Conservation (phyloP, 2,113 vertebrate species). For the Chaetura pelagica region DNA sequence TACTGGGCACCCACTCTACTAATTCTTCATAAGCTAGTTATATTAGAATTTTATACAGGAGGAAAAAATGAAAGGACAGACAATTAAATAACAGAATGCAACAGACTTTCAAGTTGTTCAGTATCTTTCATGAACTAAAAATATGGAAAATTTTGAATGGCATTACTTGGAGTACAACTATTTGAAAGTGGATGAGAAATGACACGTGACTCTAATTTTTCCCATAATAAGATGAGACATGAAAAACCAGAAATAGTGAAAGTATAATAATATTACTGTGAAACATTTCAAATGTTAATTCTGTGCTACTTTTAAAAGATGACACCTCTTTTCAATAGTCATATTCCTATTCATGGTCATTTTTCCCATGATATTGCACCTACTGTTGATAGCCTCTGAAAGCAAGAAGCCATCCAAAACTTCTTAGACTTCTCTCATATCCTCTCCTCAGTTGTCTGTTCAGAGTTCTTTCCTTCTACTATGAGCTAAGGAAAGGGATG, state of each 20-base stretch:
- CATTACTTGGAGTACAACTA: neutral
- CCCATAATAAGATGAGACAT: accelerated
- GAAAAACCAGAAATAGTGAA: neutral
- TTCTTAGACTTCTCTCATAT: neutral
- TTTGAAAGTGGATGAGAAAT: neutral
- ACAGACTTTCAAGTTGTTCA: neutral
- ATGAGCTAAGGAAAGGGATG: neutral
- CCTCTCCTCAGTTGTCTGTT: neutral
- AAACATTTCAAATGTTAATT: neutral
- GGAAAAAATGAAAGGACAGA: neutral
- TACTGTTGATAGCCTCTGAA: neutral
- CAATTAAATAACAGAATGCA: neutral
- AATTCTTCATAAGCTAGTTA: neutral
- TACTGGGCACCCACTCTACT: neutral
- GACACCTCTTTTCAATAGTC: neutral
- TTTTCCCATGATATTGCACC: neutral
- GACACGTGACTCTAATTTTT: neutral
- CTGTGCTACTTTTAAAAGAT: neutral
- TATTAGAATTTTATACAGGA: neutral
- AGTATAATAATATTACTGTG: neutral
- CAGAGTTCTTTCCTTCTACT: neutral
- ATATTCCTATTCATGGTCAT: neutral
- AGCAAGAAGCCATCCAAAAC: neutral
- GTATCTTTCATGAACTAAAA: neutral
- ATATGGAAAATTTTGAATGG: neutral